Evolutionary conservation across 2,797 vertebrate species (phyloP).

Genomic region (Acropternis orthonyx): DNA sequence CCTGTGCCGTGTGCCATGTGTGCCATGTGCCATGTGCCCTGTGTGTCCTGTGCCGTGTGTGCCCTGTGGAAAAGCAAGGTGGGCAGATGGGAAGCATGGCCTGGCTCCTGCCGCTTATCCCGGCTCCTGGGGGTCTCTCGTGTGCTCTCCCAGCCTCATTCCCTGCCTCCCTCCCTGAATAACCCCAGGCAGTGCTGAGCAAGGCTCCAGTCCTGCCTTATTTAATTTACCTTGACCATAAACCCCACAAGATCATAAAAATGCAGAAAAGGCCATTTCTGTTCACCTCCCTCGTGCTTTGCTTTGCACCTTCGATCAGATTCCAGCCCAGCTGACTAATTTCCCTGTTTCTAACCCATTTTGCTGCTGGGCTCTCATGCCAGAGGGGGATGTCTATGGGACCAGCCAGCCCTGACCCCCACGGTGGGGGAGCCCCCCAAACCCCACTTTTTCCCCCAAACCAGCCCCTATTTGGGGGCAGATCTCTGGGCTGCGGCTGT

Average conservation of each 20-base stretch:
- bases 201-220: neutral
- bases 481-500: neutral
- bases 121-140: neutral
- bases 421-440: neutral
- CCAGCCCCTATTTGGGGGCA: neutral
- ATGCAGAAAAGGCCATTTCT: neutral
- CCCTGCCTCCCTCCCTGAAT: fast-evolving
- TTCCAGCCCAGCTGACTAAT: neutral
- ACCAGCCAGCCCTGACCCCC: neutral
- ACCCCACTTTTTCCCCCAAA: neutral
- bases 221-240: neutral
- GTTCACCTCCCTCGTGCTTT: neutral
- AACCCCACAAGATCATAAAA: neutral
- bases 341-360: neutral
- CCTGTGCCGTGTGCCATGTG: too few species aligned
- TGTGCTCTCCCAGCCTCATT: neutral
- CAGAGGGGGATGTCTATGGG: neutral
- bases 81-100: neutral
- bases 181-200: neutral
- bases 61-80: neutral
- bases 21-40: too few species aligned
- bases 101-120: neutral
- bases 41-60: too few species aligned
- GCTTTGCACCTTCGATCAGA: neutral
- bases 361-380: neutral